phyloP scores from a whole-genome alignment of 2,113 vertebrate species.

The Camelus dromedarius region DNA sequence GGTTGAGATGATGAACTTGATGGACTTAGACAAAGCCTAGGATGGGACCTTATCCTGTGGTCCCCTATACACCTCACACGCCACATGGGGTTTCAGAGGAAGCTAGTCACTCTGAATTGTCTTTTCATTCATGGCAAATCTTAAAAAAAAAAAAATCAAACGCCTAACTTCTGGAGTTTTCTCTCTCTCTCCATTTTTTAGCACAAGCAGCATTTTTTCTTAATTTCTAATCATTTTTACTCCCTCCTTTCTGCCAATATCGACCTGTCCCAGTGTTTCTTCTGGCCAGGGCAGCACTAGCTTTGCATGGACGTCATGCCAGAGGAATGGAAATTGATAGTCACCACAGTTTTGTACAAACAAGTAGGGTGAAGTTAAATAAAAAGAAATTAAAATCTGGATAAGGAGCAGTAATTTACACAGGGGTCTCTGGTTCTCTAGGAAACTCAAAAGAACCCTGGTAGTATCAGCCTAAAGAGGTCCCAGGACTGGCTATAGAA shows the following conservation, averaged over 20 bases:
- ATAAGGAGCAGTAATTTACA: neutral
- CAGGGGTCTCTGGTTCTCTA: neutral
- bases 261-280: neutral
- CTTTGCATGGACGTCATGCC: neutral
- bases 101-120: neutral
- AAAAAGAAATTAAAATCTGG: constrained; percentile 1
- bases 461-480: neutral
- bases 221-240: neutral
- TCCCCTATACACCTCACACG: neutral
- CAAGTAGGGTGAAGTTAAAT: neutral
- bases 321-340: neutral
- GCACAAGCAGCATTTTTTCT: neutral
- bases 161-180: neutral
- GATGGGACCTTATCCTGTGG: neutral
- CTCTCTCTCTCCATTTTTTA: neutral
- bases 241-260: neutral
- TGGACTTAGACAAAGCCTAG: neutral
- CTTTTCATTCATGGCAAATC: neutral
- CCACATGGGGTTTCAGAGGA: neutral
- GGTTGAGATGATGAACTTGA: neutral
- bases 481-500: neutral
- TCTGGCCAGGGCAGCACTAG: neutral
- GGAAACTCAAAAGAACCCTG: constrained; percentile 13
- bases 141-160: constrained; percentile 25
- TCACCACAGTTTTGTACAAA: constrained; percentile 12